Percentiles rank a stretch among this genome's conserved stretches.
These are phyloP conservation scores for Lacanobia wlatinum DNA, from an alignment of 2,888 invertebrate species.

Conservation along the genomic window DNA sequence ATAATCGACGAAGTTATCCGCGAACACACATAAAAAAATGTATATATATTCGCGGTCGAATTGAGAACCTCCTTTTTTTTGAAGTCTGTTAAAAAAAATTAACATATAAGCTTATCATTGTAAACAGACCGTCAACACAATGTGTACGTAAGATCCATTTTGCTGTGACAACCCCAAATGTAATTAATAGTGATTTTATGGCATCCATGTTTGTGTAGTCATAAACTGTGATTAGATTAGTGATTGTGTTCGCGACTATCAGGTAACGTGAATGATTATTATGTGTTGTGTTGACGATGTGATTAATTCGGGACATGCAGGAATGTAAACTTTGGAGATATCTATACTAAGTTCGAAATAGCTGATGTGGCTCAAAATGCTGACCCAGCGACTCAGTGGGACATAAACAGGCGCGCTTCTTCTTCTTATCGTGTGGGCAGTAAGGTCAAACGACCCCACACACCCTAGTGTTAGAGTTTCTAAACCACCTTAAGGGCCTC, in stretches of 20 bases:
- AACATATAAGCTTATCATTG: not conserved
- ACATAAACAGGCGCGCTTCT: no score
- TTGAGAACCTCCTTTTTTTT: no score
- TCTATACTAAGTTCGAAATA: not conserved
- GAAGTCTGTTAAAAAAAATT: no score
- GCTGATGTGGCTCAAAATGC: no score
- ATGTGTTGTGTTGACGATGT: slow-evolving; percentile 40
- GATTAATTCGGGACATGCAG: slow-evolving; percentile 32
- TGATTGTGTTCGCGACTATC: slow-evolving; percentile 49
- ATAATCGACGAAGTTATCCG: no score
- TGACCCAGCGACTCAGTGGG: no score
- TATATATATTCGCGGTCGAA: no score
- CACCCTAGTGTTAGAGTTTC: no score
- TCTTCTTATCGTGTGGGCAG: no score
- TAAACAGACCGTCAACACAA: not conserved
- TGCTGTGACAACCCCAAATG: slow-evolving; percentile 31
- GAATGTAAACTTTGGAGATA: not conserved
- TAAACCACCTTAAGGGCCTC: no score
- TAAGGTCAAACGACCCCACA: no score
- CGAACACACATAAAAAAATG: no score
- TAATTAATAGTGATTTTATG: slow-evolving; percentile 60
- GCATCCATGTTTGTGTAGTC: slow-evolving; percentile 48
- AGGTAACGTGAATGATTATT: slow-evolving; percentile 59
- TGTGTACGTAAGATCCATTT: slow-evolving; percentile 16
- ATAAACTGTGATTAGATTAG: slow-evolving; percentile 63